Base-by-base conservation (phyloP, 2,113 vertebrate genomes). In the Indicator maculatus region DNA sequence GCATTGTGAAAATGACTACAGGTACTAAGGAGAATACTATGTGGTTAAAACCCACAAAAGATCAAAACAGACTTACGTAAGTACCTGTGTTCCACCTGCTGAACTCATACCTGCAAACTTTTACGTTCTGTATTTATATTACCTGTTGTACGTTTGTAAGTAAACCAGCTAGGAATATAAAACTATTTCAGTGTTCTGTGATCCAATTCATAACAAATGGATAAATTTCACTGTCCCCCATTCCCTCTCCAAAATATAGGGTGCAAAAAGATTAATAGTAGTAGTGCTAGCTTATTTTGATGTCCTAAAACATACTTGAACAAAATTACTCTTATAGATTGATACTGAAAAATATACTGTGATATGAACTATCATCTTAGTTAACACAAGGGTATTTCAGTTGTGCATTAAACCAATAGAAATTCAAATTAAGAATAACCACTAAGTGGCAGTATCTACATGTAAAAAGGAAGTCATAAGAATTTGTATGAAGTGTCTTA, bases 401-500 rank as follows among this genome's bases (percentile, higher is more conserved):
- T 7, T 38, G 52, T 31, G 45, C 30, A 27, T 90, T 53, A 89
- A 72, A 78, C 19, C 1, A 45, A 84, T 20, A 67, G 58, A 83
- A 90, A 67, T 21, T 10, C 7, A 77, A 76, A 76, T 59, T 30
- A 85, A 70, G 47, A 90, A 83, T 41, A 88, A 80, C 94, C 96
- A 96, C 95, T 93, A 89, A 77, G 95, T 88, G 96, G 95, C 96
- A 96, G 89, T 63, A 86, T 83, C 56, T 71, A 74, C 89, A 67
- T 21, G 23, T 41, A 31, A 87, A 77, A 70, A 72, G 4, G 7
- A 75, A 83, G 67, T 16, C 0, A 0, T 24, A 21, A 47, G 36
- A 87, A 55, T 66, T 30, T 30, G 24, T n/a, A 65, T 10, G 27
- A 78, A 71, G 58, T 3, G 3, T 44, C 60, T 82, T 59, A 38